These are phyloP conservation scores for Periophthalmus magnuspinnatus DNA, from an alignment of 2,797 vertebrate genomes.

Conservation along the genomic window DNA sequence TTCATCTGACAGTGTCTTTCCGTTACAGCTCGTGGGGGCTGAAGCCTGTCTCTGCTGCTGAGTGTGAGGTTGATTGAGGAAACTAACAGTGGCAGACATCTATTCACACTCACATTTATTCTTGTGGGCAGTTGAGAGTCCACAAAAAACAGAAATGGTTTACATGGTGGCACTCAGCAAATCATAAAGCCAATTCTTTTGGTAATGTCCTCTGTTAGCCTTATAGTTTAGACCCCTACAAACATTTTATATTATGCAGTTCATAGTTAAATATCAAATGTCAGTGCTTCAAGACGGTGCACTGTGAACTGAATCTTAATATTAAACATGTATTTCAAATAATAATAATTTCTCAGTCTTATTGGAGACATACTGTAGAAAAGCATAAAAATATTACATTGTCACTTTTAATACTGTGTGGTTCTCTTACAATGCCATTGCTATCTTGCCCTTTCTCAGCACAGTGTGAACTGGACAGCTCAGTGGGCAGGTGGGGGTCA, in stretches of 20 bases:
- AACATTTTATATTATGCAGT: too few relatives aligned
- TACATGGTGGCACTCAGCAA: background rate
- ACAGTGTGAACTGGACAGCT: background rate
- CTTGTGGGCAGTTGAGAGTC: background rate
- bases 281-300: background rate
- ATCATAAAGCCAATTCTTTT: background rate
- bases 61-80: constrained; percentile 1
- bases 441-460: constrained; percentile 2
- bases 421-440: background rate
- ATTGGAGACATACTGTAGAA: background rate
- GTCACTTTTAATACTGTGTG: background rate
- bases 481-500: constrained; percentile 6
- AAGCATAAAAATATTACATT: background rate
- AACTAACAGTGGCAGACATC: constrained; percentile 4
- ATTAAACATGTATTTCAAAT: too few relatives aligned
- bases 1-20: background rate
- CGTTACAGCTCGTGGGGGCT: background rate
- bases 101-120: constrained; percentile 4
- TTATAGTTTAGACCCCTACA: too few relatives aligned
- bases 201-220: background rate
- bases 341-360: background rate
- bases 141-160: background rate
- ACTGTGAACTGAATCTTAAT: background rate
- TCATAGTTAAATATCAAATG: background rate
- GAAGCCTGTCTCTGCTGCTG: background rate